Base-by-base conservation (phyloP, 2,888 invertebrate species). In the Cephus nigrinus region DNA sequence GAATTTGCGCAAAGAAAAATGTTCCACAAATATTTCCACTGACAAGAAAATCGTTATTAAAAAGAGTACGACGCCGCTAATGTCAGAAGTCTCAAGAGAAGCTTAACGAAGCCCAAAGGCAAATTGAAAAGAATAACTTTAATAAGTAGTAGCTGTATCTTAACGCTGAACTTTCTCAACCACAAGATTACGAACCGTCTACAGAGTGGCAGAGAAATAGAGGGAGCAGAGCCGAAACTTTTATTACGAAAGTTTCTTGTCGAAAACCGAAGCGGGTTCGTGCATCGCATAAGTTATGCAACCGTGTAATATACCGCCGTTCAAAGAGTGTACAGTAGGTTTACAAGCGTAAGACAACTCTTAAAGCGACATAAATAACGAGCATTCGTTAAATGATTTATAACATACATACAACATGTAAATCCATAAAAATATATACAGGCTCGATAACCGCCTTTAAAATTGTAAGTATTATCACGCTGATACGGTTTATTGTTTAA, bases 171-270 rank as follows among this genome's bases (percentile, higher is more conserved):
- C 40, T 55, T 55, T 55, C 40, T 55, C 5, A 23, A 55, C 40
- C 40, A 9, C 15, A 15, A 55, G 40, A 55, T 55, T 55, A 55
- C 40, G 23, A 23, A 23, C 23, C 5, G 40, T 15, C 23, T 5
- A 2, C 40, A 4, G 23, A 55, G 23, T 55, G 40, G 40, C 40
- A 5, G 23, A 55, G 40, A 9, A 15, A 55, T 15, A 23, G 40
- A 9, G n/a, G 76, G 77, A 81, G 78, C 79, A 78, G 78, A 55
- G 72, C 74, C 40, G 72, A 83, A 85, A 85, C 81, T 83, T 83
- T 82, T 84, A 83, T 84, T 82, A 80, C 77, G 73, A 84, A 86
- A 85, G 82, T 55, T 55, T 23, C 40, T 2, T 1, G 23, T 55
- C 40, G 40, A 55, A 55, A 55, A 55, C 23, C 23, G 9, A 55